phyloP scores from a whole-genome alignment of 2,888 invertebrate genomes.

The Aleiodes leptofemur region DNA sequence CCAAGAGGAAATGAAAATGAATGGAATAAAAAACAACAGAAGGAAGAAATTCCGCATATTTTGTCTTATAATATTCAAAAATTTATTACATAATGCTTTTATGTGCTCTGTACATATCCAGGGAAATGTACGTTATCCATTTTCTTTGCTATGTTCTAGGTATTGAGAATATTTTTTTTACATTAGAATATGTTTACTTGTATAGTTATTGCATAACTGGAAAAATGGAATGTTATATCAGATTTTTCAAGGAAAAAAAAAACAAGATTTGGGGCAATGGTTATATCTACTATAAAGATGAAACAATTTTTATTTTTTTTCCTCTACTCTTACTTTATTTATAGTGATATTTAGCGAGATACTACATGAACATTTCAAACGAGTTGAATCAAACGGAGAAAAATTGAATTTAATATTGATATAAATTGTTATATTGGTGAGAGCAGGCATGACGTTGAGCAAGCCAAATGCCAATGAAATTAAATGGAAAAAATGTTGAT shows the following conservation, averaged over 20 bases:
- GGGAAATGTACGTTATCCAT: slow-evolving; percentile 34
- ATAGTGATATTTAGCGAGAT: slow-evolving; percentile 49
- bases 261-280: slow-evolving; percentile 30
- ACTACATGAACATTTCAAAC: slow-evolving; percentile 54
- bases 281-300: slow-evolving; percentile 14
- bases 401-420: slow-evolving; percentile 62
- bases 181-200: slow-evolving; percentile 17
- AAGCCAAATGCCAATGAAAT: slow-evolving; percentile 28
- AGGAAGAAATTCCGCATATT: slow-evolving; percentile 21
- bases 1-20: slow-evolving; percentile 31
- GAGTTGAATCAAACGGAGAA: slow-evolving; percentile 44
- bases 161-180: slow-evolving; percentile 13
- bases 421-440: slow-evolving; percentile 59
- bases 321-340: slow-evolving; percentile 44
- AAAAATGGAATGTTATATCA: slow-evolving; percentile 2
- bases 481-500: slow-evolving; percentile 14
- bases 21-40: slow-evolving; percentile 2
- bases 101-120: slow-evolving; percentile 42
- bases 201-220: slow-evolving; percentile 29
- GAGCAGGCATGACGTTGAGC: slow-evolving; percentile 25
- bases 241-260: slow-evolving; percentile 7
- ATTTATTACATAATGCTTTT: slow-evolving; percentile 44
- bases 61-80: slow-evolving; percentile 21
- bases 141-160: slow-evolving; percentile 20
- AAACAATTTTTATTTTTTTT: slow-evolving; percentile 39